Evolutionary conservation across 2,113 vertebrate genomes (phyloP), one percentile per base, ranked within the genome.

Genomic region (Nesogale talazaci): DNA sequence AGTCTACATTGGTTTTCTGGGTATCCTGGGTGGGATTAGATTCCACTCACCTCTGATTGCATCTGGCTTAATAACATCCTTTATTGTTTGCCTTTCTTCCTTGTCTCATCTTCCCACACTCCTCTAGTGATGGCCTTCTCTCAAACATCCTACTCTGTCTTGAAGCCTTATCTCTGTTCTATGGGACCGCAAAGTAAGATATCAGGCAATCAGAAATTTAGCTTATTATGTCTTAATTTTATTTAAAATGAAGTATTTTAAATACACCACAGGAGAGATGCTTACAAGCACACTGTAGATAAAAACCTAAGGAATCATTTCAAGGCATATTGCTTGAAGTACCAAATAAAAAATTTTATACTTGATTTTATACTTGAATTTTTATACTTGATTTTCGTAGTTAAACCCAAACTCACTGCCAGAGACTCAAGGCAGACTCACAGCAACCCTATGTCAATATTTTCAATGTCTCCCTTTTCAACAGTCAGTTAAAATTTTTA

Each of bases 401-500:
- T 10, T 46, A 46, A 46, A 10, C 42, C 42, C 5, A 46, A 46
- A 46, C 10, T 10, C 42, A 46, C 42, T 46, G 42, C 5, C 5
- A 46, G 5, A 5, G 10, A 46, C 5, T 46, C 42, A 46, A 46
- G 42, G 42, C 42, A 46, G 42, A 46, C 42, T 46, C 42, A 46
- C 42, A 46, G 59, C 4, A 42, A 86, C 2, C 29, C 0, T 79
- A 75, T 76, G 61, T 46, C 86, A 56, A 70, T 34, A 14, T 17
- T 63, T 52, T 61, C 36, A 57, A 38, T 79, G 19, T 72, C 65
- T 91, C 83, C 69, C 59, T 83, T 86, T 86, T 76, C 34, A 91
- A 67, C 19, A 85, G 22, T 78, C 34, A 74, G 65, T 82, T 92
- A 75, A 83, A 92, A 52, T 86, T 79, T n/a, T 88, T 90, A 89